phyloP scores from a whole-genome alignment of 2,113 vertebrate genomes.

The Phaethon lepturus region DNA sequence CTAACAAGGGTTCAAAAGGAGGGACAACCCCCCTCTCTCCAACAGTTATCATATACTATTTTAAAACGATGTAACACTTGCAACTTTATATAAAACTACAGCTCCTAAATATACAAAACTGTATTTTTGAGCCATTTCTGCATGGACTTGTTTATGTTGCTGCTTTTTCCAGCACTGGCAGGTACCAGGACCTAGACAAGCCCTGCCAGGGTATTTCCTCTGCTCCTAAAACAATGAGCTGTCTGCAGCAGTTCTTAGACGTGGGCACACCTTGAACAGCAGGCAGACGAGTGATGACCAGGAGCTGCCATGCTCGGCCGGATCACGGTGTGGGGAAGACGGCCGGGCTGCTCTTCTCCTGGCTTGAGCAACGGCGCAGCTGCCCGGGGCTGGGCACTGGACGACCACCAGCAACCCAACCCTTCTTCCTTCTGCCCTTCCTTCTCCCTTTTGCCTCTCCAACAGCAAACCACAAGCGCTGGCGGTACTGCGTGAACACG shows the following conservation, averaged over 20 bases:
- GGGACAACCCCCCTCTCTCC: fast-evolving
- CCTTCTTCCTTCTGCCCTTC: background rate
- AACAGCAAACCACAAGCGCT: background rate
- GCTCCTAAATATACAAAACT: background rate
- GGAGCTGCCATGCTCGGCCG: background rate
- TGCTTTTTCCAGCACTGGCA: background rate
- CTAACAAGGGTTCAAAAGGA: background rate
- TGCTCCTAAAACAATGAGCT: fast-evolving
- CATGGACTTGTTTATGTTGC: background rate
- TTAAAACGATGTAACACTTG: background rate
- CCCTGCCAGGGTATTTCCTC: background rate
- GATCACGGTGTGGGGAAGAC: background rate
- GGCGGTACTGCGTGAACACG: fast-evolving
- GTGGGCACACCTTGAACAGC: background rate
- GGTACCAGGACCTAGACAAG: background rate
- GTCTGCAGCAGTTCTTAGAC: background rate
- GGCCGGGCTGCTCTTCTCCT: background rate
- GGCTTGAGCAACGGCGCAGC: background rate
- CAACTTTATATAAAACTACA: background rate
- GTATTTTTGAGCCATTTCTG: background rate
- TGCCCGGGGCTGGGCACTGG: background rate
- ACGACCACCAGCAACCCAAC: background rate
- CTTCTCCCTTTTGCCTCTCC: background rate
- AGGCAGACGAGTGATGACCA: background rate
- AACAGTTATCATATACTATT: background rate